Percentiles rank a stretch among this genome's conserved stretches.
phyloP scores from a whole-genome alignment of 35 echinoderm and acorn worm species.

The Apostichopus japonicus region DNA sequence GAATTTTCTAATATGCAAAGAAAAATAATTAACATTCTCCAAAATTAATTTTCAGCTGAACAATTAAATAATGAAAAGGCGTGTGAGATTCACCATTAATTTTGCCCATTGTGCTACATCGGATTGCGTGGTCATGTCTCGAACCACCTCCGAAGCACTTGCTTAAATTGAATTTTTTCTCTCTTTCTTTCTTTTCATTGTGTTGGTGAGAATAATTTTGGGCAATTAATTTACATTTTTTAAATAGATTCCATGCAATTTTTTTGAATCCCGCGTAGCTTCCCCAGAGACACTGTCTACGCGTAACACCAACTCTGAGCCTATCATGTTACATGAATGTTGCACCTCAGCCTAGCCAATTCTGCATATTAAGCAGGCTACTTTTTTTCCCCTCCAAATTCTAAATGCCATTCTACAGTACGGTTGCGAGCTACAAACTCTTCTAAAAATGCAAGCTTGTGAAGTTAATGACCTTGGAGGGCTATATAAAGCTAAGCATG shows the following conservation, averaged over 20 bases:
- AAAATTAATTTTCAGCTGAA: conserved; percentile 54
- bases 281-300: conserved; percentile 27
- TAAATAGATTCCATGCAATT: conserved; percentile 45
- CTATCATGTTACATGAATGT: conserved; percentile 60
- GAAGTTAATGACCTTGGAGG: conserved; percentile 54
- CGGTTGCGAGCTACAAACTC: conserved; percentile 3
- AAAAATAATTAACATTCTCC: conserved; percentile 36
- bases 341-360: conserved; percentile 55
- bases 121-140: conserved; percentile 52
- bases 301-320: conserved; percentile 38
- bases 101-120: conserved; percentile 48
- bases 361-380: conserved; percentile 61
- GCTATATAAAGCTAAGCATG: conserved; percentile 16
- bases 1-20: conserved; percentile 43
- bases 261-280: neutral
- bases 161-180: conserved; percentile 36
- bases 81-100: conserved; percentile 8
- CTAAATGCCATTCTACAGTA: neutral
- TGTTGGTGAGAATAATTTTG: conserved; percentile 59
- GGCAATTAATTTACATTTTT: conserved; percentile 64
- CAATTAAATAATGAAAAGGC: conserved; percentile 47
- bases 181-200: neutral
- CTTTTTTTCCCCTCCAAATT: neutral
- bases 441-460: conserved; percentile 14
- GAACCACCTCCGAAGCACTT: conserved; percentile 1